Evolutionary conservation across 2,888 invertebrate genomes (phyloP).

Genomic region (Endotricha flammealis): DNA sequence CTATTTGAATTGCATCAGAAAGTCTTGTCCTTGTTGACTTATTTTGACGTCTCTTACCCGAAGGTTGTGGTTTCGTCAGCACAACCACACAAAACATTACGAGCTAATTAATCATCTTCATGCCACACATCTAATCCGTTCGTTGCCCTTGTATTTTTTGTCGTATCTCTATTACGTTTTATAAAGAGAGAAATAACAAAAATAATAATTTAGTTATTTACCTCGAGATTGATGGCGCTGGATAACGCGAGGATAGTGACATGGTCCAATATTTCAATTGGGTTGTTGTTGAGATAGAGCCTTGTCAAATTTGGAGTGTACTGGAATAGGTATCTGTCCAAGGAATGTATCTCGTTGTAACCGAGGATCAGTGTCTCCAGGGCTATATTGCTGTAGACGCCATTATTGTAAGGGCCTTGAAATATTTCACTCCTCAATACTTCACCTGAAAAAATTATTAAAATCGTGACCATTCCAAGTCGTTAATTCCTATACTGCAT

Average conservation of each 20-base stretch:
- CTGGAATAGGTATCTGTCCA: constrained; percentile 80
- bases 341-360: constrained; percentile 80
- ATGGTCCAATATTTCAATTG: constrained; percentile 78
- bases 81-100: background rate
- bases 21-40: background rate
- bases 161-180: background rate
- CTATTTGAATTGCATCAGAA: too few species aligned
- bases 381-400: constrained; percentile 76
- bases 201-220: constrained; percentile 27
- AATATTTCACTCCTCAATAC: constrained; percentile 81
- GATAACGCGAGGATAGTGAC: constrained; percentile 78
- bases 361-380: constrained; percentile 80
- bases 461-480: too few species aligned
- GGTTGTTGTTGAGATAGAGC: constrained; percentile 80
- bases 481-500: too few species aligned
- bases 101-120: background rate
- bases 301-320: constrained; percentile 80
- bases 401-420: constrained; percentile 80
- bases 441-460: constrained; percentile 77
- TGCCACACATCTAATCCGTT: background rate
- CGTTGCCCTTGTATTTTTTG: constrained; percentile 5
- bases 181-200: background rate
- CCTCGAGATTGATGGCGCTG: constrained; percentile 75
- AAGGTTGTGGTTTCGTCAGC: constrained; percentile 2
- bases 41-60: background rate